phyloP scores from a whole-genome alignment of 2,888 invertebrate genomes.

The Andricus curvator region DNA sequence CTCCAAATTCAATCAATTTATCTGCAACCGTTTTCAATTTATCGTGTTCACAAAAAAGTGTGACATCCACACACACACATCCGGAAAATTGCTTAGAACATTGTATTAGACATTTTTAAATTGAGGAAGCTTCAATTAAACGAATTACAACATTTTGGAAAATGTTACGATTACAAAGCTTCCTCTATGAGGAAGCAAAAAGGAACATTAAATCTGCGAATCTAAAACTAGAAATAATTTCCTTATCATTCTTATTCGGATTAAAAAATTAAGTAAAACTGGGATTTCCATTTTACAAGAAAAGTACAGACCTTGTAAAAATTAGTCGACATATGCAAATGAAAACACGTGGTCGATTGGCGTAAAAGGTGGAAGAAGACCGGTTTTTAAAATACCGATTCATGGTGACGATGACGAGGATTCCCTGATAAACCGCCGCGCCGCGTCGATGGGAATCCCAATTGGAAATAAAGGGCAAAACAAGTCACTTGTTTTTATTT shows the following conservation, averaged over 20 bases:
- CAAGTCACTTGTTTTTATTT: background rate
- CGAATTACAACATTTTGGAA: no score
- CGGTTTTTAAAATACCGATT: constrained; percentile 13
- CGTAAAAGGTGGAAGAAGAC: constrained; percentile 14
- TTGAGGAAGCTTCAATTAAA: no score
- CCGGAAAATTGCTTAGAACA: no score
- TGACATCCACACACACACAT: no score
- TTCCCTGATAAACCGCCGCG: background rate
- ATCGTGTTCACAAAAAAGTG: no score
- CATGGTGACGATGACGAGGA: constrained; percentile 23
- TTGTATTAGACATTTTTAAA: no score
- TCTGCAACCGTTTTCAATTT: no score
- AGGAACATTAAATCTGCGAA: no score
- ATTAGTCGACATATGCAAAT: background rate
- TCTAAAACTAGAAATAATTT: no score
- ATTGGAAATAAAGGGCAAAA: background rate
- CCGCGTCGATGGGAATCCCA: constrained; percentile 11
- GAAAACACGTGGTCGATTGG: background rate
- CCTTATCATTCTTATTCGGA: background rate
- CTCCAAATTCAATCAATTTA: no score
- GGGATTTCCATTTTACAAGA: constrained; percentile 3
- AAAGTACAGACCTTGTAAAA: constrained; percentile 7
- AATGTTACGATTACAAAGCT: no score
- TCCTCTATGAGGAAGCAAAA: no score
- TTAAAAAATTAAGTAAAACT: background rate